phyloP scores from a whole-genome alignment of 2,888 invertebrate species.

The Thymelicus acteon region DNA sequence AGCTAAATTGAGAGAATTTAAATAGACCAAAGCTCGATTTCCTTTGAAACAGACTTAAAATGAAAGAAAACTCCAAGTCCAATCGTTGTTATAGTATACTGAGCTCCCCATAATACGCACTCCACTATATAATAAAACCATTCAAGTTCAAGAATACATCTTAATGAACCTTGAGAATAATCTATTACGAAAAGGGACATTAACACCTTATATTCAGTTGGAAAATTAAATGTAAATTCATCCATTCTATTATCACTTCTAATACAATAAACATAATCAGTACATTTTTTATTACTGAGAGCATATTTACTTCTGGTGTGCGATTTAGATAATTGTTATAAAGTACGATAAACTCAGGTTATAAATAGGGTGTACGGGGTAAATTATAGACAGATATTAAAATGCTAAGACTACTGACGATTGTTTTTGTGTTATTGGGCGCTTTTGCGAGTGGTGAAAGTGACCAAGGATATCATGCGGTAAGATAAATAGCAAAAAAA shows the following conservation, averaged over 20 bases:
- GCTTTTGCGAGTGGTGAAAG: conserved; percentile 10
- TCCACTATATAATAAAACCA: too few species aligned
- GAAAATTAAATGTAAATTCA: not conserved
- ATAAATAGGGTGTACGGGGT: conserved; percentile 12
- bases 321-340: conserved; percentile 19
- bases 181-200: conserved; percentile 48
- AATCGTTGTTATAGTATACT: too few species aligned
- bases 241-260: conserved; percentile 4
- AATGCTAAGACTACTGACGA: conserved; percentile 19
- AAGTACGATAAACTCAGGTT: conserved; percentile 14
- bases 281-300: not conserved
- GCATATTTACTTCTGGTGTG: not conserved
- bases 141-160: too few species aligned
- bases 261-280: conserved; percentile 5
- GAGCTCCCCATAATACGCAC: too few species aligned
- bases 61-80: too few species aligned
- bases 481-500: not conserved
- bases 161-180: too few species aligned
- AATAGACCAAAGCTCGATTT: too few species aligned
- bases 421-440: conserved; percentile 13
- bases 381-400: conserved; percentile 7
- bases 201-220: not conserved
- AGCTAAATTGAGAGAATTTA: too few species aligned
- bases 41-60: too few species aligned
- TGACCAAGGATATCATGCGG: not conserved